phyloP scores from a whole-genome alignment of 1,140 invertebrate species.

The Araneus ventricosus region DNA sequence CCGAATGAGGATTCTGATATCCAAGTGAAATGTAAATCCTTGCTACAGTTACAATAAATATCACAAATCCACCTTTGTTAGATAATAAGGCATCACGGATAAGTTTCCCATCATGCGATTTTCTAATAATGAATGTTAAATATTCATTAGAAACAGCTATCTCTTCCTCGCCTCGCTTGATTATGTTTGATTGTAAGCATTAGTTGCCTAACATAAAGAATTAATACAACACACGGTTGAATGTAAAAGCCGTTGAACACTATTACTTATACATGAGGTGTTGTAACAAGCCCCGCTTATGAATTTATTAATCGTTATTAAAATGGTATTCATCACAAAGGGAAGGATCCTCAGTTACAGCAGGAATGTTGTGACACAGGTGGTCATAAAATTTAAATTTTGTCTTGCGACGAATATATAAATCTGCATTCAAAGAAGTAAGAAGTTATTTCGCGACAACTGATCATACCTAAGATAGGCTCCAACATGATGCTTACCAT shows the following conservation, averaged over 20 bases:
- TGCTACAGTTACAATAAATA: not conserved
- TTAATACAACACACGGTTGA: slow-evolving; percentile 24
- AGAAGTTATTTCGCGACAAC: not conserved
- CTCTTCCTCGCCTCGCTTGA: slow-evolving; percentile 1
- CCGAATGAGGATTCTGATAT: not conserved
- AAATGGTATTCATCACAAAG: slow-evolving; percentile 29
- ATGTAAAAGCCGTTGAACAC: slow-evolving; percentile 26
- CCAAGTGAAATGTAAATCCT: not conserved
- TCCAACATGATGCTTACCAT: no score
- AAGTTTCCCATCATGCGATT: slow-evolving; percentile 27
- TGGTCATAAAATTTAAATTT: slow-evolving; percentile 40
- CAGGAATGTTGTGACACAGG: not conserved
- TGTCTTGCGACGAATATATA: not conserved
- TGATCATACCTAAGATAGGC: no score
- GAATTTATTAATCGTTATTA: slow-evolving; percentile 61
- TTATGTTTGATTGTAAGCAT: slow-evolving; percentile 62
- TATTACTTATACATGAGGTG: slow-evolving; percentile 59
- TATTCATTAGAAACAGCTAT: slow-evolving; percentile 53
- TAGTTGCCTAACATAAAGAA: slow-evolving; percentile 61
- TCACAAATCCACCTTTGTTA: slow-evolving; percentile 35
- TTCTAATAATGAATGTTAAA: slow-evolving; percentile 72
- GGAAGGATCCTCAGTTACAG: not conserved
- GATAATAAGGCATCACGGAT: slow-evolving; percentile 53
- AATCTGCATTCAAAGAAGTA: not conserved
- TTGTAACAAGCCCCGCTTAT: slow-evolving; percentile 51